Percentiles rank a stretch among this genome's conserved stretches.
These are phyloP conservation scores for Ptychodera flava DNA, from an alignment of 35 echinoderm and acorn worm genomes.

Conservation along the genomic window DNA sequence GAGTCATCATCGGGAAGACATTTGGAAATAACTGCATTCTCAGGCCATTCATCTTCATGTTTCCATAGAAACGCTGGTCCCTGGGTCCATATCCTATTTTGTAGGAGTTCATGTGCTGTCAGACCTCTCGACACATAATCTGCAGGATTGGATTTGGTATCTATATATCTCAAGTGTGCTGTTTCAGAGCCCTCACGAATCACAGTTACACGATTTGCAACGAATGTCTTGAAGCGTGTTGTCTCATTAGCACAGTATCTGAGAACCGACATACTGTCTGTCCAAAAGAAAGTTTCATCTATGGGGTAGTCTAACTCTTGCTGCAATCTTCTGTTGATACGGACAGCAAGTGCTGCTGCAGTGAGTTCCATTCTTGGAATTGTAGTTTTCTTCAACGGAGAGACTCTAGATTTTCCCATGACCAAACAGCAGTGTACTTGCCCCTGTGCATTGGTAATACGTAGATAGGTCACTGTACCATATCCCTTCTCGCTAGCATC, in stretches of 20 bases:
- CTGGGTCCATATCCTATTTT: too few relatives aligned
- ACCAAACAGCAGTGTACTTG: conserved; percentile 23
- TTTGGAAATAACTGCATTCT: too few relatives aligned
- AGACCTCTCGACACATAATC: conserved; percentile 55
- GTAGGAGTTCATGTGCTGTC: too few relatives aligned
- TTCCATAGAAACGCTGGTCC: too few relatives aligned
- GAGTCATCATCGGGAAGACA: too few relatives aligned
- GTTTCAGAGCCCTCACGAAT: conserved; percentile 12
- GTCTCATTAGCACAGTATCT: conserved; percentile 34
- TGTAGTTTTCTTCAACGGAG: conserved; percentile 34
- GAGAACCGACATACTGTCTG: conserved; percentile 40
- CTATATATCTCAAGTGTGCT: conserved; percentile 31
- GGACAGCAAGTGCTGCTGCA: conserved; percentile 31
- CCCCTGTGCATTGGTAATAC: conserved; percentile 15
- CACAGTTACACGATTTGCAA: conserved; percentile 39
- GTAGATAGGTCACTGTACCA: conserved; percentile 33
- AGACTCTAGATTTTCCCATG: conserved; percentile 19
- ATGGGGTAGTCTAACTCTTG: conserved; percentile 21
- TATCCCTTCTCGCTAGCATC: conserved; percentile 57
- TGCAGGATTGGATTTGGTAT: conserved; percentile 40
- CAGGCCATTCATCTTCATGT: too few relatives aligned
- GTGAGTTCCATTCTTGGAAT: conserved; percentile 34
- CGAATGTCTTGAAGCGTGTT: conserved; percentile 34
- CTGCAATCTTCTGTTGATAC: conserved; percentile 6
- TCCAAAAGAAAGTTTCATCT: conserved; percentile 30